Evolutionary conservation across 2,113 vertebrate species (phyloP).

Genomic region (Limanda limanda): DNA sequence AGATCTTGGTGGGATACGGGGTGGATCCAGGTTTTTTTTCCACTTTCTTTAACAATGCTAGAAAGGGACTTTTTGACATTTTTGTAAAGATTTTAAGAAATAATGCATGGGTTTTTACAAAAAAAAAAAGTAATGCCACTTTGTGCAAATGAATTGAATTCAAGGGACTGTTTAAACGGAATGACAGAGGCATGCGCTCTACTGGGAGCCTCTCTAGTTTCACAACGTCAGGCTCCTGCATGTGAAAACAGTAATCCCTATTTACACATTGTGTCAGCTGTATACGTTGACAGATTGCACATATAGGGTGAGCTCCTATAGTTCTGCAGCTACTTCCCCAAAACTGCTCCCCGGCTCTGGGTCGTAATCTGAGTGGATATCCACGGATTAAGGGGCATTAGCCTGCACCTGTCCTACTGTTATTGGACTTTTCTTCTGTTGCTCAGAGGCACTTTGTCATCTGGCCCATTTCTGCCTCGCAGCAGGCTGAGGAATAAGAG

Average conservation of each 20-base stretch:
- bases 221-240: background rate
- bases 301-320: conserved; percentile 10
- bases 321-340: conserved; percentile 10
- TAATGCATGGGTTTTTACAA: too few species aligned
- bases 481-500: conserved; percentile 6
- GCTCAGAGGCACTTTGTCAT: conserved; percentile 34
- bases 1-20: background rate
- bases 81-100: too few species aligned
- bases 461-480: conserved; percentile 30
- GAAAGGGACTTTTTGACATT: too few species aligned
- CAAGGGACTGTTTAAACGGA: background rate
- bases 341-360: conserved; percentile 17
- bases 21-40: too few species aligned
- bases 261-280: conserved; percentile 1
- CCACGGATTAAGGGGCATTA: conserved; percentile 65
- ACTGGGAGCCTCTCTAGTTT: background rate
- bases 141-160: background rate
- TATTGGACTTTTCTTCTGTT: conserved; percentile 58
- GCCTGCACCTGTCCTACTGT: conserved; percentile 70
- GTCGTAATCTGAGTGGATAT: conserved; percentile 65
- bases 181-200: background rate
- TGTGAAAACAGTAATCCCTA: background rate
- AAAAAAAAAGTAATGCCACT: too few species aligned
- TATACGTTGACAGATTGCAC: background rate
- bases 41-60: too few species aligned